Conservation (phyloP, 2,888 invertebrate species). For the Allacma fusca region DNA sequence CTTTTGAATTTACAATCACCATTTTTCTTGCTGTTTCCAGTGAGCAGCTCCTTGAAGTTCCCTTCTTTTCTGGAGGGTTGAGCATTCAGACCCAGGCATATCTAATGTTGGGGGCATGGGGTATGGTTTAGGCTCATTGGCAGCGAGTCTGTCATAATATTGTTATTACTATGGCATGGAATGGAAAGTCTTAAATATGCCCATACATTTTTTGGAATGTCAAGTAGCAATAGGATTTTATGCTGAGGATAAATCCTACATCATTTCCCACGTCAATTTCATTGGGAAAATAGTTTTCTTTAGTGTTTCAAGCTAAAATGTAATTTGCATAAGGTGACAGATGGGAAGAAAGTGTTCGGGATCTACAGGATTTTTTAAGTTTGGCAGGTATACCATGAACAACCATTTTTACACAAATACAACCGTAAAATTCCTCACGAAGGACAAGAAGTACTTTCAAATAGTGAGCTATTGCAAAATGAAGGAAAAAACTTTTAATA, state of each 20-base stretch:
- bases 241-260: background rate
- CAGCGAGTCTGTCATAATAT: conserved; percentile 1
- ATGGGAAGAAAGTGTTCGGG: too few relatives aligned
- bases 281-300: background rate
- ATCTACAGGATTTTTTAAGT: too few relatives aligned
- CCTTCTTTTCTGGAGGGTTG: too few relatives aligned
- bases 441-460: too few relatives aligned
- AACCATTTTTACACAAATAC: too few relatives aligned
- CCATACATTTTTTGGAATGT: conserved; percentile 10
- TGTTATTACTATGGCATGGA: background rate
- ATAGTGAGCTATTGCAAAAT: background rate
- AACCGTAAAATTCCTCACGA: too few relatives aligned
- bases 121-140: background rate
- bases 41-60: too few relatives aligned
- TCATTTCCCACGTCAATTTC: background rate
- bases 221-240: conserved; percentile 9
- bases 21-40: too few relatives aligned
- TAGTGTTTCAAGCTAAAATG: too few relatives aligned
- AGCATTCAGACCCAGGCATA: too few relatives aligned
- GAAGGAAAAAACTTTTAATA: background rate
- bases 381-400: too few relatives aligned
- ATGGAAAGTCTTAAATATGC: background rate
- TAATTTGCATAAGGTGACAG: too few relatives aligned
- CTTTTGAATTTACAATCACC: background rate
- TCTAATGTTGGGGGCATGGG: background rate